Evolutionary conservation across 2,888 invertebrate species (phyloP).

Genomic region (Parnassius smintheus): DNA sequence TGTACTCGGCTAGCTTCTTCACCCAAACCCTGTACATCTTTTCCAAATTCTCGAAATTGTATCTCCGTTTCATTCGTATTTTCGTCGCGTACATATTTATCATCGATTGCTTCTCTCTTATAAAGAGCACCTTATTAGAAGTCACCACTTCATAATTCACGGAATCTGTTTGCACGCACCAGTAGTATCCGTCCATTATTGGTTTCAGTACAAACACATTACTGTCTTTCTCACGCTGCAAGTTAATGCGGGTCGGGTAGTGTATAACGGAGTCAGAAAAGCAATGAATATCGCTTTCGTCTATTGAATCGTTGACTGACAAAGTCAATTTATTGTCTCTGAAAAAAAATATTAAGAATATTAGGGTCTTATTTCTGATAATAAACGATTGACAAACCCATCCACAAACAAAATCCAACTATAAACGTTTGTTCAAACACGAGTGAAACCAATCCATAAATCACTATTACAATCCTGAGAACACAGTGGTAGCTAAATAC

Average conservation of each 20-base stretch:
- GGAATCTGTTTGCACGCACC: slow-evolving; percentile 62
- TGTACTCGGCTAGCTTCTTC: slow-evolving; percentile 55
- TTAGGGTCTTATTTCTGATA: too few species aligned
- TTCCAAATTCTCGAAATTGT: slow-evolving; percentile 36
- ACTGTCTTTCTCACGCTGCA: slow-evolving; percentile 38
- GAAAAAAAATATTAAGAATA: slow-evolving; percentile 31
- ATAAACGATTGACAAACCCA: too few species aligned
- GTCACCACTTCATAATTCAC: slow-evolving; percentile 46
- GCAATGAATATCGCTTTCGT: slow-evolving; percentile 52
- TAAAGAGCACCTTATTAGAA: slow-evolving; percentile 58
- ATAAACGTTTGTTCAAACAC: too few species aligned
- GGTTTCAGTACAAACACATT: slow-evolving; percentile 48
- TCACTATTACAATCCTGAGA: too few species aligned
- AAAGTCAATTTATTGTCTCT: slow-evolving; percentile 57
- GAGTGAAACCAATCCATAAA: too few species aligned
- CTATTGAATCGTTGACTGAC: slow-evolving; percentile 43
- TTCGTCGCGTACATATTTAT: slow-evolving; percentile 56
- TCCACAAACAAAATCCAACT: too few species aligned
- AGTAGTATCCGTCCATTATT: slow-evolving; percentile 64
- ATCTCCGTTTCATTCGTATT: slow-evolving; percentile 39
- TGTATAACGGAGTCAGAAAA: slow-evolving; percentile 62
- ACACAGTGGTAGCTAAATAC: too few species aligned
- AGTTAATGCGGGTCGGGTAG: slow-evolving; percentile 49
- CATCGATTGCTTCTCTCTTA: slow-evolving; percentile 51
- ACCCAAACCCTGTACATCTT: slow-evolving; percentile 45